Evolutionary conservation across 1,140 invertebrate genomes (phyloP), one percentile per base, ranked within the genome.

Genomic region (Nomia melanderi): DNA sequence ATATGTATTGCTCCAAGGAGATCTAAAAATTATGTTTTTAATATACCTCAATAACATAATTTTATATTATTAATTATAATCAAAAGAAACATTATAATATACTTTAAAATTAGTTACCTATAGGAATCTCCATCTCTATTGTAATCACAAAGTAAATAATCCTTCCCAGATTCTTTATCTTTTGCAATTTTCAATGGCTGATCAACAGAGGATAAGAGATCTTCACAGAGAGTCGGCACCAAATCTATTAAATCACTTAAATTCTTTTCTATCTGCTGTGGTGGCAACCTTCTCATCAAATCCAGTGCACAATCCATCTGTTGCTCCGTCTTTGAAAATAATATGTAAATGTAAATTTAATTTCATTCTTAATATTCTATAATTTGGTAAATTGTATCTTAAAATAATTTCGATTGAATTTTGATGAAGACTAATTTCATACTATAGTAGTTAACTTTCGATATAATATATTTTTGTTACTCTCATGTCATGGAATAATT

Each of bases 121-220:
- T 99, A 99, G 20, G 98, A 99, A 93, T 99, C 99, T 29, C 98
- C 98, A 93, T 99, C 99, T 89, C 99, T 95, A 92, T 99, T 99
- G 89, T 99, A 99, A 93, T 99, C 99, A 93, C 99, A 99, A 4
- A 99, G 93, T 66, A 99, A 93, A 93, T 99, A 99, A 92, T 99
- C 98, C 92, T 98, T 99, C 39, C 98, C 98, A 76, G 95, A 96
- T 86, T 96, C 96, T 89, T 97, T 97, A 91, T 99, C 98, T 91
- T 98, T 95, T 70, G 98, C 98, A 86, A 99, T 98, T 94, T 99
- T 99, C 63, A 99, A 93, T 14, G 99, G 99, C 92, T 99, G 99
- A 93, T 99, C 99, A 31, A 99, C 98, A 1, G 98, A 99, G 14
- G 98, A 99, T 8, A 99, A 93, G 72, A 99, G 93, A 93, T 99